phyloP scores from a whole-genome alignment of 2,888 invertebrate genomes.

The Rotaria macrura region DNA sequence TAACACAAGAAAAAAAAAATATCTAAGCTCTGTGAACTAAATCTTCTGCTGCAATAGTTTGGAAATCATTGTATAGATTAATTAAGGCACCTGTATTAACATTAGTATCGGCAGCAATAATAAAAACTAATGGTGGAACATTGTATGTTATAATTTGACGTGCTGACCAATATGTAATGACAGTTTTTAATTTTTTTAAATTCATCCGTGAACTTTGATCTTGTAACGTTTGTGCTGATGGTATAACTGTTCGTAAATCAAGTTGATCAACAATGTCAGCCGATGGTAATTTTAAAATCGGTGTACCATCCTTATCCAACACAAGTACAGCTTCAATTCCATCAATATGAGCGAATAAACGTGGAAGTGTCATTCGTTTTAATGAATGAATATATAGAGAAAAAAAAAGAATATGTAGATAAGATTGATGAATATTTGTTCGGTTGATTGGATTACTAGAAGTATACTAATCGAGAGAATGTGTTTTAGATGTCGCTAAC shows the following conservation, averaged over 20 bases:
- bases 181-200: constrained; percentile 16
- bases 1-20: too few relatives aligned
- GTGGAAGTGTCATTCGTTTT: background rate
- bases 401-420: background rate
- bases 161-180: background rate
- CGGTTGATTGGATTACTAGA: background rate
- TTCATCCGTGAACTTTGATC: constrained; percentile 19
- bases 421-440: background rate
- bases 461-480: background rate
- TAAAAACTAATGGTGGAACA: background rate
- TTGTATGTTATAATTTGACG: constrained; percentile 12
- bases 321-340: constrained; percentile 1
- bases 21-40: background rate
- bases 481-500: background rate
- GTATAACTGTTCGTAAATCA: background rate
- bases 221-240: background rate
- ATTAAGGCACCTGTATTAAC: background rate
- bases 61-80: background rate
- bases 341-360: background rate
- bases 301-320: constrained; percentile 12
- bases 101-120: background rate
- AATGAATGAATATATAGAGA: too few relatives aligned
- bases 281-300: background rate
- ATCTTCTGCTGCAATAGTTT: background rate
- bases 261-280: background rate